Percentiles rank a stretch among this genome's conserved stretches.
phyloP scores from a whole-genome alignment of 2,113 vertebrate species.

The Siphamia tubifer region DNA sequence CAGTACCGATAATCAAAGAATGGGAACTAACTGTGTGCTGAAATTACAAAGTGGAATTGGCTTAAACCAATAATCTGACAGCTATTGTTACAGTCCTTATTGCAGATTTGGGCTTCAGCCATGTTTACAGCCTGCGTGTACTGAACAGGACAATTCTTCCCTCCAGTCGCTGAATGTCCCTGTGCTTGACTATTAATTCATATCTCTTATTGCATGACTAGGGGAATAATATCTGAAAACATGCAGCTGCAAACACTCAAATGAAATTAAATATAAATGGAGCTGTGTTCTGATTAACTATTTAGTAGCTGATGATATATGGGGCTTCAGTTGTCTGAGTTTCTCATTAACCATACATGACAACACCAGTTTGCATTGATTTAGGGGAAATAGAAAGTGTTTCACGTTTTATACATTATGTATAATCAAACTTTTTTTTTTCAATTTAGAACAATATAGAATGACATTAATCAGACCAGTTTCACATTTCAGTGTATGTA shows the following conservation, averaged over 20 bases:
- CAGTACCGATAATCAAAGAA: constrained; percentile 37
- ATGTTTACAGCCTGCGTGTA: constrained; percentile 20
- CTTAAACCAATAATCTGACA: constrained; percentile 52
- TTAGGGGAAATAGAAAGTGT: too few species aligned
- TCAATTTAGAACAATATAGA: too few species aligned
- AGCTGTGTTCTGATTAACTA: constrained; percentile 1
- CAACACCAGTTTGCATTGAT: too few species aligned
- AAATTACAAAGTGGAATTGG: constrained; percentile 36
- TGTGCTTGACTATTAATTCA: constrained; percentile 30
- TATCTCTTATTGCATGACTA: neutral
- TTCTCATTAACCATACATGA: neutral
- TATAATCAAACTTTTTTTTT: too few species aligned
- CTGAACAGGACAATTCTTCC: neutral
- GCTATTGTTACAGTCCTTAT: constrained; percentile 42
- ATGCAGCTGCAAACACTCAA: neutral
- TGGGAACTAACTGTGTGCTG: constrained; percentile 8
- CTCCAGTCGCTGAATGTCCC: constrained; percentile 7
- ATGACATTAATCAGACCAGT: constrained; percentile 3
- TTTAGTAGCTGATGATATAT: constrained; percentile 1
- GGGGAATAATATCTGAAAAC: neutral
- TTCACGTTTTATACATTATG: too few species aligned
- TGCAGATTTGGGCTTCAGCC: constrained; percentile 20
- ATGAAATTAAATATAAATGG: constrained; percentile 12
- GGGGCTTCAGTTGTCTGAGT: neutral
- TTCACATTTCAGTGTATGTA: too few species aligned